phyloP scores from a whole-genome alignment of 1,140 invertebrate species.

The Notospermus geniculatus region DNA sequence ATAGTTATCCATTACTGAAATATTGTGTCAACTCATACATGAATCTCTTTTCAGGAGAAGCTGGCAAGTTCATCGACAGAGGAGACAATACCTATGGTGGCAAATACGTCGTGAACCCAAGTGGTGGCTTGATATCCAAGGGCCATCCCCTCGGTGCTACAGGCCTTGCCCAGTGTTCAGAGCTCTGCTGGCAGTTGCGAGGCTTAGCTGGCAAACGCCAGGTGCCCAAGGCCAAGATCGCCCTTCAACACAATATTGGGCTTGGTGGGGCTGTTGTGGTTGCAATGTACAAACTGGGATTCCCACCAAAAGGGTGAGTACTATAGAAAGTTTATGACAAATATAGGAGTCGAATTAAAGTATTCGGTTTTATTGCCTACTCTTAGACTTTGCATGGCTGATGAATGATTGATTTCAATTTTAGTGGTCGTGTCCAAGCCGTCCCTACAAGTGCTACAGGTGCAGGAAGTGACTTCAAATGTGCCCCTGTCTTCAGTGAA shows the following conservation, averaged over 20 bases:
- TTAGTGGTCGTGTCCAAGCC: conserved; percentile 22
- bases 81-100: conserved; percentile 98
- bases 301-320: too few species aligned
- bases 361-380: too few species aligned
- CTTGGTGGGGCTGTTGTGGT: conserved; percentile 94
- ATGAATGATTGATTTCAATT: too few species aligned
- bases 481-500: conserved; percentile 73
- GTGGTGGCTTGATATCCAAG: conserved; percentile 96
- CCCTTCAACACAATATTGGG: conserved; percentile 94
- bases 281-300: conserved; percentile 69
- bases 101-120: conserved; percentile 95
- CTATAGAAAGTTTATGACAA: too few species aligned
- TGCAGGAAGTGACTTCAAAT: conserved; percentile 66
- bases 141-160: conserved; percentile 98
- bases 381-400: too few species aligned
- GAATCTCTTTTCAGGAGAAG: conserved; percentile 63
- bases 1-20: too few species aligned
- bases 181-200: conserved; percentile 87
- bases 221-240: conserved; percentile 79
- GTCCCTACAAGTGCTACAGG: conserved; percentile 39
- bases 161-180: conserved; percentile 90
- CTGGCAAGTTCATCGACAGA: conserved; percentile 85
- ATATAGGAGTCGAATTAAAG: too few species aligned
- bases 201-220: conserved; percentile 87
- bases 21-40: too few species aligned